phyloP scores from a whole-genome alignment of 2,797 vertebrate genomes.

The Uromys caudimaculatus region DNA sequence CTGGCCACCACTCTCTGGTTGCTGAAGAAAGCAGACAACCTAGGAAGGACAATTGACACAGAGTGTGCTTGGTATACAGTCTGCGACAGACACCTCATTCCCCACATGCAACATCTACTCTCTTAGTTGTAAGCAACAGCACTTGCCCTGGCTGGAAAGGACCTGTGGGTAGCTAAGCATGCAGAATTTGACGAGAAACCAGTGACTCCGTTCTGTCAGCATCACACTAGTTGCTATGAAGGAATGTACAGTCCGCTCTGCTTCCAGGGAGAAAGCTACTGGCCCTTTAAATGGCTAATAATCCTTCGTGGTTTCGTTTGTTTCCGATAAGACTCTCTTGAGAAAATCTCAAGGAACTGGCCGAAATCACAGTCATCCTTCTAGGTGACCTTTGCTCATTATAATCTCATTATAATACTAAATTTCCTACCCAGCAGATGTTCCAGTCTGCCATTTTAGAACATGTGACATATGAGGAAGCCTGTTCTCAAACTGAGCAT shows the following conservation, averaged over 20 bases:
- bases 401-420: neutral
- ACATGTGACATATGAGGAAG: neutral
- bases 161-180: neutral
- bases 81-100: neutral
- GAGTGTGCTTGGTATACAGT: neutral
- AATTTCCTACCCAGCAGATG: neutral
- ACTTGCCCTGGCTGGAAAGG: neutral
- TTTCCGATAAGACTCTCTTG: neutral
- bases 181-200: neutral
- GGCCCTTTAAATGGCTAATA: neutral
- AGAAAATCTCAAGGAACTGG: neutral
- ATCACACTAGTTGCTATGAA: neutral
- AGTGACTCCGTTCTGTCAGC: neutral
- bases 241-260: too few relatives aligned
- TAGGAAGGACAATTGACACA: neutral
- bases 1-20: neutral
- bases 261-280: neutral
- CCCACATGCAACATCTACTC: fast-evolving
- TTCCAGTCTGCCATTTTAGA: neutral
- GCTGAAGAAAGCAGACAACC: neutral
- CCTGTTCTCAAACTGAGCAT: neutral
- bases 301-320: neutral
- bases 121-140: neutral
- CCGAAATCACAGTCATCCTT: neutral
- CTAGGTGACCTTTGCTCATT: neutral